Evolutionary conservation across 2,797 vertebrate species (phyloP).

Genomic region (Sphaeramia orbicularis): DNA sequence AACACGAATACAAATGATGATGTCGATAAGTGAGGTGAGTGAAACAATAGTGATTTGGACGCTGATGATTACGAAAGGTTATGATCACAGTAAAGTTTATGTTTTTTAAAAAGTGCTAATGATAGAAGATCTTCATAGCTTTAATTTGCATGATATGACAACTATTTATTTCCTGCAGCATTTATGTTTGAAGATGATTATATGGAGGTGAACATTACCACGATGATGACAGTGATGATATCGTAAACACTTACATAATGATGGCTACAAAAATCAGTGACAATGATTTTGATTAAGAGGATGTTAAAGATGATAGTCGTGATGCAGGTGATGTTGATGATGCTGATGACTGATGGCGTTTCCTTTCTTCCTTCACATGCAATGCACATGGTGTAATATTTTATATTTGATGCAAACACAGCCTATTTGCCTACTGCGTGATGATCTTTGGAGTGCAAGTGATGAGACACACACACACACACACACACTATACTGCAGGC

Average conservation of each 20-base stretch:
- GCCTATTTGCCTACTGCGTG: constrained; percentile 24
- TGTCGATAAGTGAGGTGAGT: too few species aligned
- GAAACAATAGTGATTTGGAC: too few species aligned
- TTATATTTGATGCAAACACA: constrained; percentile 27
- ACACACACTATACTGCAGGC: constrained; percentile 41
- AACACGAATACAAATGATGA: too few species aligned
- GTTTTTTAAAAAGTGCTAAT: too few species aligned
- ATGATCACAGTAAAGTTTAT: too few species aligned
- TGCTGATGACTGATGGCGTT: constrained; percentile 2
- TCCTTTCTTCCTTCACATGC: not conserved
- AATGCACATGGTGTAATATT: constrained; percentile 22
- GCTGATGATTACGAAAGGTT: too few species aligned
- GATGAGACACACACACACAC: constrained; percentile 34
- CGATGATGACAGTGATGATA: not conserved
- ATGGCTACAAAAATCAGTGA: constrained; percentile 1
- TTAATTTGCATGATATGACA: too few species aligned
- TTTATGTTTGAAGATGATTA: not conserved
- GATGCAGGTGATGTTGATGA: constrained; percentile 17
- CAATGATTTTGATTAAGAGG: constrained; percentile 9
- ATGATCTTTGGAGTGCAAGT: constrained; percentile 48
- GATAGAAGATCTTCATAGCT: too few species aligned
- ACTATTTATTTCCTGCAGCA: too few species aligned
- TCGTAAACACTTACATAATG: not conserved
- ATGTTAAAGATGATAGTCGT: not conserved
- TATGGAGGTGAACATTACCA: not conserved